Evolutionary conservation across 2,797 vertebrate species (phyloP), one percentile per base, ranked within the genome.

Genomic region (Chelmon rostratus): DNA sequence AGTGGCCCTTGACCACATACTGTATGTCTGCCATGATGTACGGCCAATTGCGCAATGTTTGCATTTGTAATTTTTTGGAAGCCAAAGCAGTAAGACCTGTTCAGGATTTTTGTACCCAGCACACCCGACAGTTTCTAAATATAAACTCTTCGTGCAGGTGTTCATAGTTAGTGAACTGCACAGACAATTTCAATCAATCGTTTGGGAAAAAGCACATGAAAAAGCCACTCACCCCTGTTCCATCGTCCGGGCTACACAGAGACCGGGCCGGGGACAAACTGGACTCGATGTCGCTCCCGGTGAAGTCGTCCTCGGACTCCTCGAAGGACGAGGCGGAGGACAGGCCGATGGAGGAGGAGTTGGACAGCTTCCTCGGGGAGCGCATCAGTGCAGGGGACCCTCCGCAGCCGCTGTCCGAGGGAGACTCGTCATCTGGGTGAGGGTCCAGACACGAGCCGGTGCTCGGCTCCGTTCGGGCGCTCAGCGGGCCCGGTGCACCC

Each of bases 311-410:
- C 87, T 98, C 97, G 1, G 97, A 97, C 83, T 98, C 97, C 81
- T 97, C 97, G 71, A 97, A 97, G 50, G 97, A 98, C 3, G 97
- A 98, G 47, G 96, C 96, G 2, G 97, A 97, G 13, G 97, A 97
- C 69, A 97, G 93, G 65, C 96, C 94, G 1, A 95, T 89, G n/a
- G 95, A 96, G 9, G 96, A 96, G 0, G 95, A 96, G 86, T 94
- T 96, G 84, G 96, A 97, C 42, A 96, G 93, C 82, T 96, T 97
- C 76, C 96, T 93, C 7, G 83, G 91, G 1, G 92, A 92, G 1
- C 95, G 91, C 63, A 92, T 95, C 19, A 95, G 92, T 4, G 93
- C 91, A 0, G 96, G 96, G 46, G 96, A 97, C 15, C 96, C 96
- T 4, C 96, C 96, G 33, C 96, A 97, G 50, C 96, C 95, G 68